Percentiles rank a stretch among this genome's conserved stretches.
phyloP scores from a whole-genome alignment of 2,113 vertebrate species.

The Brienomyrus longianalis region DNA sequence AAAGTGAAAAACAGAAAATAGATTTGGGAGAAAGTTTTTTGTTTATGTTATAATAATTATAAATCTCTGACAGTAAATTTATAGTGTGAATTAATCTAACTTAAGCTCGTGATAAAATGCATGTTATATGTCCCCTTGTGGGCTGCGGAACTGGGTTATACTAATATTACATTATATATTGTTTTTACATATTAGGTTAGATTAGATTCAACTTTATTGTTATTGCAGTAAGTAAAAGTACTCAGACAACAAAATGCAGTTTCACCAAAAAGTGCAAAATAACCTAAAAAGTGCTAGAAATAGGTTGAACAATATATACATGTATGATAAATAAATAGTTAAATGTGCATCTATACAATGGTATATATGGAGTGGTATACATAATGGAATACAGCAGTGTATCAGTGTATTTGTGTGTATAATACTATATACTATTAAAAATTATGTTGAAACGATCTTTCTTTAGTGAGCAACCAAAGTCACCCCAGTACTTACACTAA shows the following conservation, averaged over 20 bases:
- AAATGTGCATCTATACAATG: not conserved
- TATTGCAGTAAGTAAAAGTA: not conserved
- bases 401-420: not conserved
- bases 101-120: not conserved
- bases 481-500: not conserved
- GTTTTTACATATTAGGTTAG: not conserved
- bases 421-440: not conserved
- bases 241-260: not conserved
- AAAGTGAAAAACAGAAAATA: conserved; percentile 30
- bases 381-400: not conserved
- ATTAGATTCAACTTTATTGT: not conserved
- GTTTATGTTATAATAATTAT: not conserved
- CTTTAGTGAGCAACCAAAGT: not conserved
- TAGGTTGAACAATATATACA: not conserved
- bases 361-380: not conserved
- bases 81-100: not conserved
- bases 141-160: not conserved
- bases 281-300: not conserved
- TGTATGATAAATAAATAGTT: not conserved
- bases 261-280: not conserved
- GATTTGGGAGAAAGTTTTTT: conserved; percentile 2
- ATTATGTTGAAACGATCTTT: not conserved
- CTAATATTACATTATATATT: not conserved
- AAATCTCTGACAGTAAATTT: conserved; percentile 6
- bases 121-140: not conserved